Evolutionary conservation across 2,888 invertebrate species (phyloP).

Genomic region (Acholoe squamosa): DNA sequence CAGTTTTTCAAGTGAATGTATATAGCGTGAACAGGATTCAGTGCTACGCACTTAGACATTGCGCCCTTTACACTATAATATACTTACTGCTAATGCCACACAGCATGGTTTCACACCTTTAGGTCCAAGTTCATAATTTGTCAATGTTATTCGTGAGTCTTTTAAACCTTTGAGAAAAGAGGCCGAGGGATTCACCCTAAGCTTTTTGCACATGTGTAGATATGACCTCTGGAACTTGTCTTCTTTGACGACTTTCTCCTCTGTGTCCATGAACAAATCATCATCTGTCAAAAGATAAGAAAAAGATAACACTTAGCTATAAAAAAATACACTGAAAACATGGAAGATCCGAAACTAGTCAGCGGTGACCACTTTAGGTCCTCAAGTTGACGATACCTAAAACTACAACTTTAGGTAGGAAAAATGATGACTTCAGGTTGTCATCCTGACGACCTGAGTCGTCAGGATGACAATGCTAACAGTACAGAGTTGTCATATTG

Average conservation of each 20-base stretch:
- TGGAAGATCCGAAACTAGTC: too few species aligned
- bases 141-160: not conserved
- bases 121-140: conserved; percentile 36
- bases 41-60: too few species aligned
- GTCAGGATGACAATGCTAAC: too few species aligned
- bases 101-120: conserved; percentile 40
- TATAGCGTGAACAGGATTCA: too few species aligned
- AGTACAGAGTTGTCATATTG: too few species aligned
- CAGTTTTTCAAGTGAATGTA: too few species aligned
- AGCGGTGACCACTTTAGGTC: too few species aligned
- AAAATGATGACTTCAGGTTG: too few species aligned
- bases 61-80: not conserved
- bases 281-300: conserved; percentile 5
- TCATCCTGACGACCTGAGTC: too few species aligned
- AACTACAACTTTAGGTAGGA: too few species aligned
- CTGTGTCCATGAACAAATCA: not conserved
- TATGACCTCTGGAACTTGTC: conserved; percentile 32
- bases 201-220: not conserved
- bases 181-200: not conserved
- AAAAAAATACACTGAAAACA: too few species aligned
- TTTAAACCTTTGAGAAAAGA: conserved; percentile 3
- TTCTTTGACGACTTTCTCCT: not conserved
- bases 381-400: too few species aligned
- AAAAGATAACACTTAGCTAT: not conserved
- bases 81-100: conserved; percentile 30